A percentile compares a stretch with the other conserved stretches of the same genome.
These are phyloP conservation scores for Cheilosia variabilis DNA, from an alignment of 2,888 invertebrate species.

Conservation along the genomic window DNA sequence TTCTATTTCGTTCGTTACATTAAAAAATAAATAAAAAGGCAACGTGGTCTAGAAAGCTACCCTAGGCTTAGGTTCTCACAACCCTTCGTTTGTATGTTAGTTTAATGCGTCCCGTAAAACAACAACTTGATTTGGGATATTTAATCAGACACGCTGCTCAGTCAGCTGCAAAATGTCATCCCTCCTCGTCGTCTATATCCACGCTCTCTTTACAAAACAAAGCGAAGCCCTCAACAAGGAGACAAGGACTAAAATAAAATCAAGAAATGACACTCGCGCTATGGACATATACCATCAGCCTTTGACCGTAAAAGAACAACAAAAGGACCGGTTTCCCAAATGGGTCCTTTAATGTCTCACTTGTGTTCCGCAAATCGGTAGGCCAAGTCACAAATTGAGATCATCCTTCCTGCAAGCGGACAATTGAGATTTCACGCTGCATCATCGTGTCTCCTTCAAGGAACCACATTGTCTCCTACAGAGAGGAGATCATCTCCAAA, in stretches of 20 bases:
- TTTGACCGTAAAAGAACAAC: slow-evolving; percentile 34
- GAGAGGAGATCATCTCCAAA: slow-evolving; percentile 19
- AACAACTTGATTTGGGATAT: too few species aligned
- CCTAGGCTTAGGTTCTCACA: too few species aligned
- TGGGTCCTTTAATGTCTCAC: slow-evolving; percentile 54
- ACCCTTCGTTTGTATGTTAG: too few species aligned
- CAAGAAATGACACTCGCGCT: not conserved
- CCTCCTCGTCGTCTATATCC: too few species aligned
- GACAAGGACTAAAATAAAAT: not conserved
- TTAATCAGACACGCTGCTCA: too few species aligned
- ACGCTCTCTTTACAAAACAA: not conserved
- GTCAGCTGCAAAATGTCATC: too few species aligned
- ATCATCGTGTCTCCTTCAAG: slow-evolving; percentile 41
- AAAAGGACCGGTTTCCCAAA: slow-evolving; percentile 5
- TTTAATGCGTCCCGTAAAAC: too few species aligned
- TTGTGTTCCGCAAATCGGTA: slow-evolving; percentile 70
- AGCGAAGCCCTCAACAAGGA: not conserved
- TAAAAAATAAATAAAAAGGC: too few species aligned
- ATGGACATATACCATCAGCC: not conserved
- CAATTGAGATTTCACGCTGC: slow-evolving; percentile 63
- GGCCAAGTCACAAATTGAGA: slow-evolving; percentile 63
- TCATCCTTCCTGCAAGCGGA: slow-evolving; percentile 30
- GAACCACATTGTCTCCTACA: slow-evolving; percentile 55
- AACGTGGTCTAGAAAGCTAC: too few species aligned
- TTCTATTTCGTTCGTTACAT: too few species aligned